Base-by-base conservation (phyloP, 2,797 vertebrate species). In the Sebastes baramenuke region DNA sequence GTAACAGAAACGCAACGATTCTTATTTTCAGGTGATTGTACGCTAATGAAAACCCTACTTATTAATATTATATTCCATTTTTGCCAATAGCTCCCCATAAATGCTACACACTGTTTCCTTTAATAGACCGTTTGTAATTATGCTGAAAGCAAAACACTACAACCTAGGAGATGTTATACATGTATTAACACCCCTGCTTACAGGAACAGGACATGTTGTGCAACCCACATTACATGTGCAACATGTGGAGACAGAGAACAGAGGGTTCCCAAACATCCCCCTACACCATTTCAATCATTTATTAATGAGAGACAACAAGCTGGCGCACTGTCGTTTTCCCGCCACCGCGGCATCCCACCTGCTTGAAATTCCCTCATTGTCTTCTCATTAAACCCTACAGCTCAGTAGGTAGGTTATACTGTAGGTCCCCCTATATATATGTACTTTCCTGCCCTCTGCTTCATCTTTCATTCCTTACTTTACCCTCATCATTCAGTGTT, bases 221-320 rank as follows among this genome's bases (percentile, higher is more conserved):
- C 55, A 79, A 79, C 52, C n/a, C 11, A 71, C 59, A 55, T 69
- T 69, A 75, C 32, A 87, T 80, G 54, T 68, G 78, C 70, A 69
- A 70, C 79, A 75, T 74, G 58, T 65, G 71, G 73, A 87, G 58
- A 80, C 46, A 66, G 55, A 84, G 68, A 75, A 82, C 29, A 81
- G 7, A 78, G 11, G 27, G 77, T 82, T 84, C 55, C 74, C 65
- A 85, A 85, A 77, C 49, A 67, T 34, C 30, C 58, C 27, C 22
- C 29, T 36, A 67, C 81, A 86, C 36, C 36, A 58, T 79, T 87
- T 88, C 42, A 90, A 68, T 90, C 16, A 72, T 85, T 89, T 89
- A 91, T 86, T 90, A 85, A 84, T 88, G 71, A 84, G 69, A 82
- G 55, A 87, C 67, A 84, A 82, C 70, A 87, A 82, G 68, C 66